phyloP scores from a whole-genome alignment of 2,888 invertebrate genomes.

The Melanostoma mellinum region DNA sequence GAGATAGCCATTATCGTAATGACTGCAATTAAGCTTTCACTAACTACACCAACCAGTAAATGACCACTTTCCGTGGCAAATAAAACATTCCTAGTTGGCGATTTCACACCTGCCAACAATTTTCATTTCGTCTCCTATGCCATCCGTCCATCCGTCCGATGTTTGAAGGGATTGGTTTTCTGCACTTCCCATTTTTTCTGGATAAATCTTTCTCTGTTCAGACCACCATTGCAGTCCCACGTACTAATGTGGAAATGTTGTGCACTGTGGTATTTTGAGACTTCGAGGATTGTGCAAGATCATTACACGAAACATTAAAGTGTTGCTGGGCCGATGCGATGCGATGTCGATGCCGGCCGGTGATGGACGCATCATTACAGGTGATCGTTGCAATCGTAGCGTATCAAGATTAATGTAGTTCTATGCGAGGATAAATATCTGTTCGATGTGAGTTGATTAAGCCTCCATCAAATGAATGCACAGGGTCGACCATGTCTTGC shows the following conservation, averaged over 20 bases:
- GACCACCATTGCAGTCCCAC: slow-evolving; percentile 23
- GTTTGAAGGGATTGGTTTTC: slow-evolving; percentile 42
- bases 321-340: slow-evolving; percentile 29
- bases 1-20: slow-evolving; percentile 52
- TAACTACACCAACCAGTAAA: slow-evolving; percentile 34
- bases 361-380: slow-evolving; percentile 58
- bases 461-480: slow-evolving; percentile 47
- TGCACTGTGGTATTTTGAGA: slow-evolving; percentile 51
- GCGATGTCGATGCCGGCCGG: not conserved
- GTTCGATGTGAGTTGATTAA: slow-evolving; percentile 71
- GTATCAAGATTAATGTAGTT: slow-evolving; percentile 70
- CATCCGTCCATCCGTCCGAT: not conserved
- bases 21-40: slow-evolving; percentile 60
- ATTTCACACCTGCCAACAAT: slow-evolving; percentile 71
- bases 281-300: slow-evolving; percentile 57
- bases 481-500: not conserved
- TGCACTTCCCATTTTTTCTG: slow-evolving; percentile 27
- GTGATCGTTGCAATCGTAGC: slow-evolving; percentile 54
- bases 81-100: slow-evolving; percentile 60
- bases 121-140: slow-evolving; percentile 30
- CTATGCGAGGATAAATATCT: slow-evolving; percentile 69
- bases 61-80: slow-evolving; percentile 39
- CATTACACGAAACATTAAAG: slow-evolving; percentile 36
- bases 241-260: slow-evolving; percentile 51
- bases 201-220: not conserved